phyloP scores from a whole-genome alignment of 2,113 vertebrate species.

The Oreochromis spilurus region DNA sequence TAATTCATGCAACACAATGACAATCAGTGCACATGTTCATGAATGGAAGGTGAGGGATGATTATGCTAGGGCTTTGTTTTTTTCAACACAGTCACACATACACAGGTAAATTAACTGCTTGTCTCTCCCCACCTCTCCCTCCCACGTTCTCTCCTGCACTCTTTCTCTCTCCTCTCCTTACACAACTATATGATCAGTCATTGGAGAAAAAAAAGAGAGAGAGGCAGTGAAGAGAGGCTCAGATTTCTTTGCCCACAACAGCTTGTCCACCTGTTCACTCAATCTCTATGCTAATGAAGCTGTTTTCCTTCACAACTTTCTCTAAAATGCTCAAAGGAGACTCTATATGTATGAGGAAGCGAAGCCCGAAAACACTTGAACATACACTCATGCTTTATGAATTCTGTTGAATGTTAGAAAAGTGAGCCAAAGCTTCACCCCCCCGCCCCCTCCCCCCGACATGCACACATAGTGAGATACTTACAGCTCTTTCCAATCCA shows the following conservation, averaged over 20 bases:
- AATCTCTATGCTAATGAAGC: constrained; percentile 27
- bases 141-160: not conserved
- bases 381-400: not conserved
- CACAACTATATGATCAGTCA: constrained; percentile 31
- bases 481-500: constrained; percentile 84
- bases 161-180: not conserved
- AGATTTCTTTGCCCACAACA: constrained; percentile 52
- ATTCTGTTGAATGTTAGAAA: not conserved
- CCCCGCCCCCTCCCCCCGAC: not conserved
- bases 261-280: constrained; percentile 73
- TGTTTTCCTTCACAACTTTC: not conserved
- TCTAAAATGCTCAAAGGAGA: not conserved
- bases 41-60: constrained; percentile 16
- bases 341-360: not conserved
- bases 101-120: constrained; percentile 54
- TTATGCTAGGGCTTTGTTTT: not conserved
- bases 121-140: constrained; percentile 8
- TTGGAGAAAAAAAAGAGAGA: constrained; percentile 32
- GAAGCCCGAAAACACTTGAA: not conserved
- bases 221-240: constrained; percentile 24
- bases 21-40: not conserved
- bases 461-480: constrained; percentile 57
- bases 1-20: constrained; percentile 40
- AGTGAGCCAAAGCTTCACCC: not conserved
- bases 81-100: not conserved